Evolutionary conservation across 2,888 invertebrate species (phyloP), one percentile per base, ranked within the genome.

Genomic region (Agriopis aurantiaria): DNA sequence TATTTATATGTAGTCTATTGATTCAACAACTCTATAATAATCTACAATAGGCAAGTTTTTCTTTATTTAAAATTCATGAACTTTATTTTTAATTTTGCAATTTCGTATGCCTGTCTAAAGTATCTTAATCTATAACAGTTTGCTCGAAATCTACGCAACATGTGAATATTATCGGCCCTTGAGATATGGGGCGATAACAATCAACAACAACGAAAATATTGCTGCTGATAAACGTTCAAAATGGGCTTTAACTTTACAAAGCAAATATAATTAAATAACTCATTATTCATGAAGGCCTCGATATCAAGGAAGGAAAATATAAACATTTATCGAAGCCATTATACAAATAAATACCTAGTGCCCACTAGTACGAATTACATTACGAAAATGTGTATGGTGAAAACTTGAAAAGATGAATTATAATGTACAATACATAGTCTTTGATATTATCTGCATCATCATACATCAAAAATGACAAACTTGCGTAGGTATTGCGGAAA

Each of bases 151-250:
- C 69, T 61, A 73, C 68, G 68, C 66, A 60, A 69, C 63, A 71
- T 57, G 55, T 68, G 53, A 65, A 57, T 68, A 65, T 66, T 74
- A 77, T 79, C 78, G 65, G 64, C 68, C 64, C 72, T 77, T 51
- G 71, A 67, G 76, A 76, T 79, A 78, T 64, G 10, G 61, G 23
- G 59, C 65, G 75, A 76, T 78, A 79, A 75, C 68, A 57, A 72
- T 69, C 72, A 11, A 53, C 62, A 61, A 65, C 69, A 66, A 52
- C 67, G 49, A 72, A 65, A 69, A 23, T 23, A 57, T 66, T 53
- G 61, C 53, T 49, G 52, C 11, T 49, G 70, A 72, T 56, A 71
- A 68, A 64, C 49, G 8, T 58, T 66, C n/a, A 58, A 58, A 58
- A 33, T 46, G 48, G 23, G 9, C 23, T 33, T 45, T 46, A 10